Evolutionary conservation across 2,797 vertebrate genomes (phyloP).

Genomic region (Fratercula arctica): DNA sequence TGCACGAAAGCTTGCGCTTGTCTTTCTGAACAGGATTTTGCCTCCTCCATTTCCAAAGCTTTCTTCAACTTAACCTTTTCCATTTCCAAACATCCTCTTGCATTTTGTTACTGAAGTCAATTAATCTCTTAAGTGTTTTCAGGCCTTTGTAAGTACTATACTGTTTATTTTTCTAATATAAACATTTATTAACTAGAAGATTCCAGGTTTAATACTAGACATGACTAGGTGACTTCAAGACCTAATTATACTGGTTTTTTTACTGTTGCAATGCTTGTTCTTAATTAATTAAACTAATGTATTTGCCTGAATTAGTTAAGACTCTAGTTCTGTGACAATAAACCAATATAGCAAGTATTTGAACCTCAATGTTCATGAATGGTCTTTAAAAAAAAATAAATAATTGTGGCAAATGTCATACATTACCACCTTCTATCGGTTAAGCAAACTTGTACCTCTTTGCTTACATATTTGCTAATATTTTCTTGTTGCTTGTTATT

Average conservation of each 20-base stretch:
- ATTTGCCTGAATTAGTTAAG: background rate
- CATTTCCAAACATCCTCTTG: background rate
- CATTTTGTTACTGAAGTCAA: background rate
- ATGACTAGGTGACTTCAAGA: background rate
- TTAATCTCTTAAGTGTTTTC: background rate
- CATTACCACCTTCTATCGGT: background rate
- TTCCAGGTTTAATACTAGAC: background rate
- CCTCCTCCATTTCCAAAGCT: background rate
- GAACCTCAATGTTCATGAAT: background rate
- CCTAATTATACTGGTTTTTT: background rate
- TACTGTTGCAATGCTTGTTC: background rate
- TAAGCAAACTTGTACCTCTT: background rate
- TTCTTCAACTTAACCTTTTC: background rate
- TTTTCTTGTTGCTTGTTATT: background rate
- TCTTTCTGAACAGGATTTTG: background rate
- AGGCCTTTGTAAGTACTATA: background rate
- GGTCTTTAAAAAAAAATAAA: background rate
- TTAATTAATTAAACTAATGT: background rate
- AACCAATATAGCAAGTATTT: background rate
- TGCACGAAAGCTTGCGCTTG: accelerated
- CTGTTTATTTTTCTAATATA: background rate
- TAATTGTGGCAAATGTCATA: background rate
- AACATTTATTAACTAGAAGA: background rate
- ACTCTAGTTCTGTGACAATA: background rate
- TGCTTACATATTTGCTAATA: background rate